phyloP scores from a whole-genome alignment of 2,888 invertebrate genomes.

The Chydorus sphaericus region DNA sequence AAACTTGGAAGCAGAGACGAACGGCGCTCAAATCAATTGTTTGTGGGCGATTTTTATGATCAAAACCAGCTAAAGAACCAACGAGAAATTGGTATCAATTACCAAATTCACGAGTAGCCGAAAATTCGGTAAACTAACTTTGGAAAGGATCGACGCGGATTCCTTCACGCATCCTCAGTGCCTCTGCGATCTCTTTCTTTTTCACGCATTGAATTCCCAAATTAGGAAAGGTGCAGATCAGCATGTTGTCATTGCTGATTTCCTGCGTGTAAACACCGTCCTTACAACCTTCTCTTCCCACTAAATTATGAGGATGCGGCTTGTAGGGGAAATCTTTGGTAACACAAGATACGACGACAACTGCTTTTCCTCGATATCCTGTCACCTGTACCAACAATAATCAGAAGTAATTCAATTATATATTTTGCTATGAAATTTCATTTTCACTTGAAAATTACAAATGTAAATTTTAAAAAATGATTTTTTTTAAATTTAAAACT shows the following conservation, averaged over 20 bases:
- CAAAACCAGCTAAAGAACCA: conserved; percentile 84
- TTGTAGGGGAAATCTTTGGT: conserved; percentile 76
- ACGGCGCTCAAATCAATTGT: conserved; percentile 87
- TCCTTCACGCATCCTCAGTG: conserved; percentile 60
- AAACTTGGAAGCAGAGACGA: conserved; percentile 90
- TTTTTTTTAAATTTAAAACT: too few relatives aligned
- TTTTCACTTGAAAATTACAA: too few relatives aligned
- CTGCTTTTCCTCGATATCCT: conserved; percentile 67
- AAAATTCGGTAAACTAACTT: conserved; percentile 45
- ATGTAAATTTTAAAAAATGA: too few relatives aligned
- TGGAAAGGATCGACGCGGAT: conserved; percentile 84
- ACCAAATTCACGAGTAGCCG: background rate
- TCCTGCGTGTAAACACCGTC: conserved; percentile 80
- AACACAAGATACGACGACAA: conserved; percentile 90
- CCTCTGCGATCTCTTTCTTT: conserved; percentile 77
- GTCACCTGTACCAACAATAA: conserved; percentile 35
- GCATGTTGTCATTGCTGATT: conserved; percentile 57
- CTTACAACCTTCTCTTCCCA: conserved; percentile 83
- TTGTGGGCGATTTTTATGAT: conserved; percentile 65
- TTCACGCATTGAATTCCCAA: conserved; percentile 95
- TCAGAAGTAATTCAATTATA: background rate
- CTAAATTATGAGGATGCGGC: conserved; percentile 84
- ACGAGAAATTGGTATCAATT: too few relatives aligned
- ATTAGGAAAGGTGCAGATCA: conserved; percentile 71
- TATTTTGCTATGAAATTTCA: too few relatives aligned